These are phyloP conservation scores for Heliconius hortense DNA, from an alignment of 2,888 invertebrate species.

Conservation along the genomic window DNA sequence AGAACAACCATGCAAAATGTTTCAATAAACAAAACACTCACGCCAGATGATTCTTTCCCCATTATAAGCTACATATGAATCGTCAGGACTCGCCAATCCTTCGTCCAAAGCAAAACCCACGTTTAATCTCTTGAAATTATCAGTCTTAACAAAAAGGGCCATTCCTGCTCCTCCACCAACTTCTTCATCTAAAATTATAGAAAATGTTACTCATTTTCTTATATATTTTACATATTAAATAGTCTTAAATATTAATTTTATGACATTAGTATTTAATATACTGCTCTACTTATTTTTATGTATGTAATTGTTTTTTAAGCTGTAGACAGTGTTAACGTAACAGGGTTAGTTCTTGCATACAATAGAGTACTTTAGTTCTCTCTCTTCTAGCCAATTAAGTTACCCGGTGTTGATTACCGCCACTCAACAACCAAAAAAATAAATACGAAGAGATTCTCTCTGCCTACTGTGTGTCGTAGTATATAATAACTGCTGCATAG, in stretches of 20 bases:
- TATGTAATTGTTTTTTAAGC: too few relatives aligned
- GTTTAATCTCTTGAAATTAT: conserved; percentile 88
- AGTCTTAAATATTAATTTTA: too few relatives aligned
- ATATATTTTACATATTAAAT: too few relatives aligned
- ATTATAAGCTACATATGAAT: conserved; percentile 86
- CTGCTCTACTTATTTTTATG: too few relatives aligned
- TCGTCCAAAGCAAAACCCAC: conserved; percentile 94
- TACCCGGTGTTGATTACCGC: neutral
- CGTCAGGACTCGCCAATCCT: conserved; percentile 86
- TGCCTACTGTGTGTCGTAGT: neutral
- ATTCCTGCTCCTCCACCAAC: conserved; percentile 90
- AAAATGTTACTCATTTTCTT: neutral
- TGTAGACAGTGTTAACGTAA: too few relatives aligned
- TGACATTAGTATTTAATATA: too few relatives aligned
- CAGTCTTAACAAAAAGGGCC: conserved; percentile 86
- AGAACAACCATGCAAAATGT: neutral
- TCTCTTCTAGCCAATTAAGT: too few relatives aligned
- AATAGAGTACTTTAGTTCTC: too few relatives aligned
- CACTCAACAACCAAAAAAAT: neutral
- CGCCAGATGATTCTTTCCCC: conserved; percentile 91
- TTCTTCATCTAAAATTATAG: conserved; percentile 88
- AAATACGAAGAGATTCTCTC: neutral
- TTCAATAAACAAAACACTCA: conserved; percentile 74
- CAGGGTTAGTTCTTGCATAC: too few relatives aligned
- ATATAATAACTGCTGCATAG: neutral